Evolutionary conservation across 1,140 invertebrate species (phyloP).

Genomic region (Drosophila tani): DNA sequence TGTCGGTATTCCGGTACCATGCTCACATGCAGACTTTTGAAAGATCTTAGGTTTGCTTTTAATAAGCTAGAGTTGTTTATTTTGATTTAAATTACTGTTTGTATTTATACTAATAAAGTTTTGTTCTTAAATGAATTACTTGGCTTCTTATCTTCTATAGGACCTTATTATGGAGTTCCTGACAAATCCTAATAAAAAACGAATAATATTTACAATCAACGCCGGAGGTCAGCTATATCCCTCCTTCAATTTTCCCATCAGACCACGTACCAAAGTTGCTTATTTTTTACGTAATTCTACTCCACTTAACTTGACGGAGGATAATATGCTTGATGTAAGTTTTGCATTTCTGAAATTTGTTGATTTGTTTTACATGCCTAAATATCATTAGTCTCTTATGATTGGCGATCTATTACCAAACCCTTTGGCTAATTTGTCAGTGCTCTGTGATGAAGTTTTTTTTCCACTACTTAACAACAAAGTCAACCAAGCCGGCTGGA

Average conservation of each 20-base stretch:
- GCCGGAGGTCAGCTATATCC: constrained; percentile 81
- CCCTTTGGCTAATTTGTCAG: constrained; percentile 90
- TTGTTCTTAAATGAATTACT: neutral
- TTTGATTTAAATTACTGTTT: too few relatives aligned
- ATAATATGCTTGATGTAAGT: constrained; percentile 87
- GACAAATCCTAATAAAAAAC: constrained; percentile 86
- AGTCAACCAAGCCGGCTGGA: constrained; percentile 89
- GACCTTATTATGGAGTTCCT: constrained; percentile 84
- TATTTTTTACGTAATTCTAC: constrained; percentile 88
- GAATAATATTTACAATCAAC: constrained; percentile 86
- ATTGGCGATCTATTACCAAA: constrained; percentile 86
- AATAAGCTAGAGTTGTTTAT: too few relatives aligned
- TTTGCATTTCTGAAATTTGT: neutral
- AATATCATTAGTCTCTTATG: constrained; percentile 48
- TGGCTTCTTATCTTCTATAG: constrained; percentile 61
- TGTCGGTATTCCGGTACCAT: too few relatives aligned
- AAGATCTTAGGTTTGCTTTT: too few relatives aligned
- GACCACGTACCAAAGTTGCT: constrained; percentile 86
- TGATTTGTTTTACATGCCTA: neutral
- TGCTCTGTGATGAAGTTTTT: constrained; percentile 91
- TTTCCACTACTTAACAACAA: constrained; percentile 88
- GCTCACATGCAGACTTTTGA: too few relatives aligned
- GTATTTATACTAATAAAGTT: too few relatives aligned
- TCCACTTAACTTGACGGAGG: constrained; percentile 86
- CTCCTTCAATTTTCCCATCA: constrained; percentile 68